Percentiles rank a stretch among this genome's conserved stretches.
phyloP scores from a whole-genome alignment of 2,113 vertebrate genomes.

The Carlito syrichta region DNA sequence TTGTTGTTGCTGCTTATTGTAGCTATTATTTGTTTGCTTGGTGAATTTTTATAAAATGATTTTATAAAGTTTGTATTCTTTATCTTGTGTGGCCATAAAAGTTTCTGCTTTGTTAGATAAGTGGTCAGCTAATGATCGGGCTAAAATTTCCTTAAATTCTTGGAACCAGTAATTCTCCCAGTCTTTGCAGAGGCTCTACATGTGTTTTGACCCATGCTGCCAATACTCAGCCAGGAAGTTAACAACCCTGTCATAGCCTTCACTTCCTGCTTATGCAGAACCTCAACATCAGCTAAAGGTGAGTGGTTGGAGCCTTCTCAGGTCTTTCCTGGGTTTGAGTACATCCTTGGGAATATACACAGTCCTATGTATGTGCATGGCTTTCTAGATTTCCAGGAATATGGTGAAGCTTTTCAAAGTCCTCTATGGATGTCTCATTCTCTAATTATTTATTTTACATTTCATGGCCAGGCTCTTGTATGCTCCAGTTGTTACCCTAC shows the following conservation, averaged over 20 bases:
- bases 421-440: background rate
- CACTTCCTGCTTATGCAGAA: background rate
- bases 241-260: background rate
- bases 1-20: background rate
- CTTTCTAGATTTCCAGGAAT: background rate
- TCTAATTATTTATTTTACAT: background rate
- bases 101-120: background rate
- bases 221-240: background rate
- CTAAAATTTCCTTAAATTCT: slow-evolving; percentile 8
- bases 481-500: background rate
- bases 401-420: background rate
- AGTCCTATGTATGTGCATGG: background rate
- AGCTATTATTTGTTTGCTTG: background rate
- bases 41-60: background rate
- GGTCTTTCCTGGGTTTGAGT: background rate
- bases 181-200: background rate
- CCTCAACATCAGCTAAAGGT: background rate
- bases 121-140: background rate
- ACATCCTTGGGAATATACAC: background rate
- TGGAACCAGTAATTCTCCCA: background rate
- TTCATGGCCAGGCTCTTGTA: background rate
- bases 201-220: background rate
- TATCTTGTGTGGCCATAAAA: background rate
- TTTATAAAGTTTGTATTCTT: background rate
- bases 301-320: background rate